Evolutionary conservation across 2,113 vertebrate genomes (phyloP).

Genomic region (Saiga tatarica): DNA sequence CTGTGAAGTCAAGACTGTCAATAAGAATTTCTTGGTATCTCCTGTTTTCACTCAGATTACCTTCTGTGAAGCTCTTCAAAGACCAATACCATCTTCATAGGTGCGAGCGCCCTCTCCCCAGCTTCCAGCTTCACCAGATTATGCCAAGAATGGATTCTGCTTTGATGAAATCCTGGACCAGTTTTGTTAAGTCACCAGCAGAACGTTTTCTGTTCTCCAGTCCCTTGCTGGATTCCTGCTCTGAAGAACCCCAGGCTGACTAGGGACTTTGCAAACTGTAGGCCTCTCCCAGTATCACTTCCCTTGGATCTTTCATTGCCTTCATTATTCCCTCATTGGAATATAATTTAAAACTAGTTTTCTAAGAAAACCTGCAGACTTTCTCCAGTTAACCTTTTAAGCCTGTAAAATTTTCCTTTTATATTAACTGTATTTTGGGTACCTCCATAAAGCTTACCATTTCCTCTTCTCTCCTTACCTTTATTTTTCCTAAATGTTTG

Average conservation of each 20-base stretch:
- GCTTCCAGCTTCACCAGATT: not conserved
- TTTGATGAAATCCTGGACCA: not conserved
- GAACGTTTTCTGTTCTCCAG: not conserved
- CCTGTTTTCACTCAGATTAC: not conserved
- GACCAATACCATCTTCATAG: not conserved
- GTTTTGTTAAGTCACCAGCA: not conserved
- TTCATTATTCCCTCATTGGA: not conserved
- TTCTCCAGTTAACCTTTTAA: not conserved
- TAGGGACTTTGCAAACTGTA: not conserved
- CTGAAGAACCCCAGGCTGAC: not conserved
- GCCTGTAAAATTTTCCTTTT: not conserved
- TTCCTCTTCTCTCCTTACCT: not conserved
- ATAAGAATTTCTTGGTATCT: not conserved
- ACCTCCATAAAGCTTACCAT: not conserved
- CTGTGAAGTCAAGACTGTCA: constrained; percentile 84
- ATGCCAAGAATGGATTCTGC: not conserved
- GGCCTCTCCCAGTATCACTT: not conserved
- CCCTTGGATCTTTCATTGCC: not conserved
- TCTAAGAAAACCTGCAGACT: not conserved
- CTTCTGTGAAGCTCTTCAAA: not conserved
- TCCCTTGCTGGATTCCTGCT: not conserved
- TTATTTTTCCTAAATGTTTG: not conserved
- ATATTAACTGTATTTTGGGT: not conserved
- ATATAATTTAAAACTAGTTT: not conserved
- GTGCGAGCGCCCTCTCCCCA: not conserved